A percentile compares a stretch with the other conserved stretches of the same genome.
Evolutionary conservation across 2,888 invertebrate genomes (phyloP).

Genomic region (Alitta virens): DNA sequence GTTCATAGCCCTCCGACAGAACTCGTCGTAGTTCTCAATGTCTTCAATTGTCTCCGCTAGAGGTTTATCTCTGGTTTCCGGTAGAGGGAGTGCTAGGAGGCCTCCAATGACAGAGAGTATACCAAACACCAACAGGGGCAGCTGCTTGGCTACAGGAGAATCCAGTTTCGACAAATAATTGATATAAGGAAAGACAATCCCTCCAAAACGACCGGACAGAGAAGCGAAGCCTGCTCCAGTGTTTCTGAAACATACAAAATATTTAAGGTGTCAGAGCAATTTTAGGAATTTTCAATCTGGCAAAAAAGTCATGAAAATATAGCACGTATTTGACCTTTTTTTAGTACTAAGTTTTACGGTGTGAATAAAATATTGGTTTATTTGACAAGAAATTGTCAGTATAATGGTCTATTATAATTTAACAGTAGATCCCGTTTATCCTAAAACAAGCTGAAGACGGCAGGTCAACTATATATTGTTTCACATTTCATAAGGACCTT

Average conservation of each 20-base stretch:
- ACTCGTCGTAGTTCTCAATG: slow-evolving; percentile 30
- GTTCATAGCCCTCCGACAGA: slow-evolving; percentile 21
- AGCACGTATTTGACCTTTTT: too few relatives aligned
- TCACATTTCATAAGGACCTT: too few relatives aligned
- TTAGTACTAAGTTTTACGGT: too few relatives aligned
- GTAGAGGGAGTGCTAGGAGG: slow-evolving; percentile 28
- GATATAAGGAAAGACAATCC: slow-evolving; percentile 30
- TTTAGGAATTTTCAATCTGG: too few relatives aligned
- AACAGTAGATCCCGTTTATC: too few relatives aligned
- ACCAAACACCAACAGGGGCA: slow-evolving; percentile 30
- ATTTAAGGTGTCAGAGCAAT: too few relatives aligned
- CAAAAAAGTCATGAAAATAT: too few relatives aligned
- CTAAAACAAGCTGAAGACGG: too few relatives aligned
- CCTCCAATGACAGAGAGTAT: slow-evolving; percentile 28
- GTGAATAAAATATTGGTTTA: too few relatives aligned
- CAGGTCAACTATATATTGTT: too few relatives aligned
- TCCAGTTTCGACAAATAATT: slow-evolving; percentile 30
- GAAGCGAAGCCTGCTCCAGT: slow-evolving; percentile 31
- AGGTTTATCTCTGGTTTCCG: slow-evolving; percentile 29
- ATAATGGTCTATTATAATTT: too few relatives aligned
- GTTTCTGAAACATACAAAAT: slow-evolving; percentile 25
- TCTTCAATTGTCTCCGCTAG: slow-evolving; percentile 31
- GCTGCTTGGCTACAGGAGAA: slow-evolving; percentile 17
- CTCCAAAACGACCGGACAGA: slow-evolving; percentile 29
- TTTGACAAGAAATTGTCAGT: too few relatives aligned